Evolutionary conservation across 2,113 vertebrate species (phyloP).

Genomic region (Acanthochromis polyacanthus): DNA sequence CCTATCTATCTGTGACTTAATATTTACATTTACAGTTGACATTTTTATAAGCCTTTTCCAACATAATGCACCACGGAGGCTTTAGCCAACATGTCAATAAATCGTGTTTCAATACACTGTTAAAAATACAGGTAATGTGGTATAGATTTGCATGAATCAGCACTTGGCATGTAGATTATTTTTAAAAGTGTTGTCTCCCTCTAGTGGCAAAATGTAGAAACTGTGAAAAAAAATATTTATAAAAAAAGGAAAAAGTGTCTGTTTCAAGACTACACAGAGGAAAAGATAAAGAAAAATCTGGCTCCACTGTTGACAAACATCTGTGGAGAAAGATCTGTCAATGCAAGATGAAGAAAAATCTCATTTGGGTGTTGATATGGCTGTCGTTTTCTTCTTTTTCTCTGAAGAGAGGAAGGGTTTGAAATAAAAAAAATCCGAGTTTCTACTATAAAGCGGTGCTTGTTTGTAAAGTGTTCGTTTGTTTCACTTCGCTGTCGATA

Average conservation of each 20-base stretch:
- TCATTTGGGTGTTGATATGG: too few species aligned
- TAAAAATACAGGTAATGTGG: not conserved
- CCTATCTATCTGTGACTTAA: not conserved
- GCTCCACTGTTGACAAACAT: too few species aligned
- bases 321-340: too few species aligned
- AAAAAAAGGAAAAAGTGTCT: too few species aligned
- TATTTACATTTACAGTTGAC: not conserved
- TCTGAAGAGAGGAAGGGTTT: too few species aligned
- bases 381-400: too few species aligned
- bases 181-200: not conserved
- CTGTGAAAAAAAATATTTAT: too few species aligned
- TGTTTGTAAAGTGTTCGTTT: not conserved
- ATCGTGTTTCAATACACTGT: not conserved
- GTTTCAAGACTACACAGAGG: too few species aligned
- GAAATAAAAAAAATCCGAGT: too few species aligned
- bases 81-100: not conserved
- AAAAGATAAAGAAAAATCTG: too few species aligned
- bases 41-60: not conserved
- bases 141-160: not conserved
- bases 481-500: constrained; percentile 8
- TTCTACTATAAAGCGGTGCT: too few species aligned
- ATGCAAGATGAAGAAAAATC: too few species aligned
- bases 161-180: not conserved
- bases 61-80: not conserved
- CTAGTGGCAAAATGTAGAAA: not conserved